Evolutionary conservation across 2,888 invertebrate species (phyloP), one percentile per base, ranked within the genome.

Genomic region (Coelinius sp.): DNA sequence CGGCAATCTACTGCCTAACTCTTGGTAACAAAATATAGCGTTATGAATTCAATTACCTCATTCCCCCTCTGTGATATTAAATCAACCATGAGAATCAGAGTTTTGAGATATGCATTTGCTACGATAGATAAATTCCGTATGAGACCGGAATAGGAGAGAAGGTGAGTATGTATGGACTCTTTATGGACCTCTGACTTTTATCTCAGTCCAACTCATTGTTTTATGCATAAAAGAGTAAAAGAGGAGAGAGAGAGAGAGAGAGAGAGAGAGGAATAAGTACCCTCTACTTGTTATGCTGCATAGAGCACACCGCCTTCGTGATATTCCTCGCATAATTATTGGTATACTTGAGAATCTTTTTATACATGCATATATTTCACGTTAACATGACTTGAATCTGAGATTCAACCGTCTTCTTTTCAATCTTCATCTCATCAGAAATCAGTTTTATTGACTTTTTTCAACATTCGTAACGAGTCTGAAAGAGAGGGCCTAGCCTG

Each of bases 271-370:
- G 68, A 71, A 63, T 52, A 20, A 24, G 53, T 68, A 46, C 53
- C 74, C 79, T 49, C 46, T 49, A 79, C 81, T 84, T 82, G 80
- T 76, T 84, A 83, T 82, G 82, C 84, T 70, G 73, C 68, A 49
- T 49, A 10, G 71, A 75, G 75, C 79, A 71, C 74, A 56, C 67
- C 49, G 64, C 68, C 69, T 76, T 74, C 76, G 81, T 79, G 81
- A 82, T 82, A 83, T 82, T 81, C 81, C 78, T 79, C 81, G 84
- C 82, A 84, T 84, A 84, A 84, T 84, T 84, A 83, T 84, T 82
- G 81, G 79, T 78, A 75, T 75, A 56, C 53, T 70, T 64, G 27
- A 53, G 44, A 38, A 53, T 22, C 53, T 41, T 41, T 63, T 49
- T 70, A 24, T 10, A 41, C 46, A 49, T 49, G 20, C 20, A 49